These are phyloP conservation scores for Celastrina argiolus DNA, from an alignment of 2,888 invertebrate species.

Conservation along the genomic window DNA sequence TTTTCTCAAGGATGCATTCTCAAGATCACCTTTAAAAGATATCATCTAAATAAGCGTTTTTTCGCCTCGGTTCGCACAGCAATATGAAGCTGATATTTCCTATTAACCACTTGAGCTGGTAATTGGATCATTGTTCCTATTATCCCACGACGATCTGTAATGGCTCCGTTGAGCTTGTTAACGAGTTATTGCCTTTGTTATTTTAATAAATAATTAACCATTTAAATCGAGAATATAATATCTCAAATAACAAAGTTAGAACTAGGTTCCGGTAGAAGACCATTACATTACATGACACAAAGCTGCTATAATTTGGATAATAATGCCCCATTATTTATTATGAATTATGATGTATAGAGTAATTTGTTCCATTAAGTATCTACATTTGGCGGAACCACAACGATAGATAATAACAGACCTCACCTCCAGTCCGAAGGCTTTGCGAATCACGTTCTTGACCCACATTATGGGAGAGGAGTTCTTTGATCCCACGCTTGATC, in stretches of 20 bases:
- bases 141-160: conserved; percentile 7
- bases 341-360: not conserved
- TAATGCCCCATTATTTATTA: too few relatives aligned
- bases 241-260: not conserved
- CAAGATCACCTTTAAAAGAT: not conserved
- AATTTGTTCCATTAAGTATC: too few relatives aligned
- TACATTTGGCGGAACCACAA: not conserved
- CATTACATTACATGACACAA: not conserved
- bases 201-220: not conserved
- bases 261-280: not conserved
- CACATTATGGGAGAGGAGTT: not conserved
- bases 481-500: not conserved
- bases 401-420: not conserved
- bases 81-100: conserved; percentile 11
- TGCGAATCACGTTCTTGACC: not conserved
- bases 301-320: not conserved
- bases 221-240: not conserved
- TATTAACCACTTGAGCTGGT: conserved; percentile 4
- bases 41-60: not conserved
- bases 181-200: not conserved
- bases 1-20: not conserved
- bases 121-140: not conserved
- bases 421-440: not conserved
- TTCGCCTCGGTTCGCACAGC: not conserved
- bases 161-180: conserved; percentile 1